Evolutionary conservation across 35 echinoderm and acorn worm species (phyloP), one percentile per base, ranked within the genome.

Genomic region (Holothuria glaberrima): DNA sequence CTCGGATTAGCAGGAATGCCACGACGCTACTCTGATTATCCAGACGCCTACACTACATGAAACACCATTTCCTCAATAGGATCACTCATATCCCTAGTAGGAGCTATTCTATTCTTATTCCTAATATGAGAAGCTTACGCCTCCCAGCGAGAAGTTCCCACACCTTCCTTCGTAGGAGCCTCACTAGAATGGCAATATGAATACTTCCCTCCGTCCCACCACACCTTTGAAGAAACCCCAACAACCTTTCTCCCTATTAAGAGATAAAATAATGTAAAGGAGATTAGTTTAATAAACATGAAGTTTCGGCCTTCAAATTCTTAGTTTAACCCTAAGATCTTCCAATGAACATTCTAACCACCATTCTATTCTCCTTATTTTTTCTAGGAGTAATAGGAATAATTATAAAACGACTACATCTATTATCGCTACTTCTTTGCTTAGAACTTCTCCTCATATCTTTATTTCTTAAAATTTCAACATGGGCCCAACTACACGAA

Each of bases 1-100:
- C 24, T 95, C 80, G 94, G 94, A 12, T 27, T 92, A 69, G 86
- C 90, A 12, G 94, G 94, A 10, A 95, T 95, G 94, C 94, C 94
- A 6, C 94, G 94, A 22, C 94, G 94, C 27, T 95, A 95, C 62
- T 88, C 90, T 0, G 94, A 95, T 64, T 95, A 95, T 64, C 94
- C 94, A 60, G 94, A 95, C 29, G 94, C 94, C 17, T 95, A 89
- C n/a, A 86, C 86, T n/a, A 64, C 81, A 14, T 95, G 94, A 34
- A 95, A 95, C 2, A 89, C 90, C 1, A 58, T 95, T 44, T 92
- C 90, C 2, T 95, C 90, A 16, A 79, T 95, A 19, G 94, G 94
- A 0, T 89, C 85, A 0, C 45, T 75, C 0, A 85, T 95, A 31
- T 92, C 94, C 13, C 25, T 95, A n/a, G 59, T 92, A 74, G 90